phyloP scores from a whole-genome alignment of 2,888 invertebrate genomes.

The Petrophora chlorosata region DNA sequence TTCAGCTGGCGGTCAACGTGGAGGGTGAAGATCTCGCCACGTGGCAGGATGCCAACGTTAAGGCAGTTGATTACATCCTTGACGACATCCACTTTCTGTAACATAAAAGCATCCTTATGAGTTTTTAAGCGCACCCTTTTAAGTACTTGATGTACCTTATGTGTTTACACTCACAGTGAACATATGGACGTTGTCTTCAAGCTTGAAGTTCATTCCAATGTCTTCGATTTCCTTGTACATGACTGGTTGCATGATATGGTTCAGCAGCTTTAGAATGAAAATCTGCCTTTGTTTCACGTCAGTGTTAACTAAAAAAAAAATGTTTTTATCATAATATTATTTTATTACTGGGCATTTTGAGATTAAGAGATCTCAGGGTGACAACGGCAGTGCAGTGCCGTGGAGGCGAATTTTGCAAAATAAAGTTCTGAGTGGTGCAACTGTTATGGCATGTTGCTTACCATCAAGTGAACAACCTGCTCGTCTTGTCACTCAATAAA shows the following conservation, averaged over 20 bases:
- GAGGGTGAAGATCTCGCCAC: conserved; percentile 78
- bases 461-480: no score
- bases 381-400: no score
- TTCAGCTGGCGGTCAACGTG: conserved; percentile 76
- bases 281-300: conserved; percentile 72
- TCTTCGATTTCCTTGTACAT: conserved; percentile 76
- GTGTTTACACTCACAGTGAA: conserved; percentile 56
- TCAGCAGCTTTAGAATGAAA: conserved; percentile 76
- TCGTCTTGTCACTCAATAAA: no score
- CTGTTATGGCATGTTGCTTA: no score
- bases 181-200: conserved; percentile 66
- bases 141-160: no score
- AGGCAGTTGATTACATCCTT: conserved; percentile 80
- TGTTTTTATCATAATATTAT: no score
- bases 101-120: conserved; percentile 2
- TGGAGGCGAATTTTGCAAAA: no score
- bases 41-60: conserved; percentile 82
- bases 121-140: no score
- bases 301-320: conserved; percentile 48
- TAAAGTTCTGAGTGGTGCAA: no score
- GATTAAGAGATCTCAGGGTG: no score
- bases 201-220: conserved; percentile 66
- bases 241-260: conserved; percentile 75
- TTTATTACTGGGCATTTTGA: not conserved
- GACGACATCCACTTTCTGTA: conserved; percentile 82